phyloP scores from a whole-genome alignment of 2,888 invertebrate species.

The Antheraea assamensis region DNA sequence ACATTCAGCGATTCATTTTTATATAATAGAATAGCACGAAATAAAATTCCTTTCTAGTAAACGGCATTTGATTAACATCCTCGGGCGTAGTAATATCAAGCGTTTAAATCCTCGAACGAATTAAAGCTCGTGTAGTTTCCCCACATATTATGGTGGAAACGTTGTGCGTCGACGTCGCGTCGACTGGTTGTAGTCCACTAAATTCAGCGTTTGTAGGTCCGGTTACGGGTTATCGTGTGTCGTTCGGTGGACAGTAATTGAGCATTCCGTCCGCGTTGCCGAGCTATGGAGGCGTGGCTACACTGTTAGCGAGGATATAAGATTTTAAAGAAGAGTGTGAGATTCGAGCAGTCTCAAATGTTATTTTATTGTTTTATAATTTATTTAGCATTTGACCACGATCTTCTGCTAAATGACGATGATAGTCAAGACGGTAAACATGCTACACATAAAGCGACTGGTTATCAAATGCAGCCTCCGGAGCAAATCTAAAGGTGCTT shows the following conservation, averaged over 20 bases:
- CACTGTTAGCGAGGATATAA: neutral
- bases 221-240: conserved; percentile 24
- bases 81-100: neutral
- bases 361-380: too few relatives aligned
- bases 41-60: too few relatives aligned
- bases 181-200: neutral
- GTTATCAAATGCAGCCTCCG: too few relatives aligned
- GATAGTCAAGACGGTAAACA: too few relatives aligned
- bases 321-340: neutral
- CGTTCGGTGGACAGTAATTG: conserved; percentile 30
- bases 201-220: conserved; percentile 15
- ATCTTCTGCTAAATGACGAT: too few relatives aligned
- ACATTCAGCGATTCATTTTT: too few relatives aligned
- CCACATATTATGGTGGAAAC: neutral
- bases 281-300: neutral
- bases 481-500: too few relatives aligned
- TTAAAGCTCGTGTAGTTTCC: neutral
- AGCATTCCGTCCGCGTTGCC: conserved; percentile 30
- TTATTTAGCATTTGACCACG: too few relatives aligned
- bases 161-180: neutral
- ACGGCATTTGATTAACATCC: neutral
- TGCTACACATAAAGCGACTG: too few relatives aligned
- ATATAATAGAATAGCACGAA: too few relatives aligned
- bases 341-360: too few relatives aligned
- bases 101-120: neutral